Evolutionary conservation across 2,888 invertebrate species (phyloP).

Genomic region (Tetramorium bicarinatum): DNA sequence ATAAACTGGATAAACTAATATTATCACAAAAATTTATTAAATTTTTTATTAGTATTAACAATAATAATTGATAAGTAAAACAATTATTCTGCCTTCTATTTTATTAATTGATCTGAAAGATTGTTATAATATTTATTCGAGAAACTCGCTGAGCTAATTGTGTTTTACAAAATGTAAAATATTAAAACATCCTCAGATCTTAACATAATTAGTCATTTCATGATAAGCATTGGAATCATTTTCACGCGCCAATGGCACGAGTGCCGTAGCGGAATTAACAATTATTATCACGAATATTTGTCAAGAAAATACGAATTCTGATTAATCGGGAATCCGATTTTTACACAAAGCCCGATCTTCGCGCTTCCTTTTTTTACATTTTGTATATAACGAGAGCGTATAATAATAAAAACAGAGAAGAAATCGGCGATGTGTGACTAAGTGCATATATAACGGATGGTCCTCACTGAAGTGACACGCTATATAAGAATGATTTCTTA

Average conservation of each 20-base stretch:
- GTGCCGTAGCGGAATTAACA: not conserved
- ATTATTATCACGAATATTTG: not conserved
- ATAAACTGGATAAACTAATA: not conserved
- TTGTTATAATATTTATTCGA: not conserved
- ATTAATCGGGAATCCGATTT: conserved; percentile 1
- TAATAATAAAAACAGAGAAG: not conserved
- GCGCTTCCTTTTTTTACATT: not conserved
- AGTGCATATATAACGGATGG: not conserved
- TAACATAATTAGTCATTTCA: not conserved
- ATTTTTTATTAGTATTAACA: conserved; percentile 17
- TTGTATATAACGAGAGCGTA: not conserved
- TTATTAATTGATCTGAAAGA: conserved; percentile 9
- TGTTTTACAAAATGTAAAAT: conserved; percentile 1
- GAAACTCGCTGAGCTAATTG: conserved; percentile 8
- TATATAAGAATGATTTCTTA: not conserved
- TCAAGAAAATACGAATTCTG: not conserved
- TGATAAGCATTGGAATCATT: conserved; percentile 11
- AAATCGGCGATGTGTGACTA: not conserved
- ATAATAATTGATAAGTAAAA: not conserved
- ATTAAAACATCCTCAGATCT: not conserved
- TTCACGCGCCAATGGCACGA: not conserved
- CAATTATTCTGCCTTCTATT: not conserved
- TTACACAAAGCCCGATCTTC: not conserved
- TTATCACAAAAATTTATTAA: conserved; percentile 5
- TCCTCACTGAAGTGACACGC: not conserved